phyloP scores from a whole-genome alignment of 2,113 vertebrate species.

The Nannospalax galili region DNA sequence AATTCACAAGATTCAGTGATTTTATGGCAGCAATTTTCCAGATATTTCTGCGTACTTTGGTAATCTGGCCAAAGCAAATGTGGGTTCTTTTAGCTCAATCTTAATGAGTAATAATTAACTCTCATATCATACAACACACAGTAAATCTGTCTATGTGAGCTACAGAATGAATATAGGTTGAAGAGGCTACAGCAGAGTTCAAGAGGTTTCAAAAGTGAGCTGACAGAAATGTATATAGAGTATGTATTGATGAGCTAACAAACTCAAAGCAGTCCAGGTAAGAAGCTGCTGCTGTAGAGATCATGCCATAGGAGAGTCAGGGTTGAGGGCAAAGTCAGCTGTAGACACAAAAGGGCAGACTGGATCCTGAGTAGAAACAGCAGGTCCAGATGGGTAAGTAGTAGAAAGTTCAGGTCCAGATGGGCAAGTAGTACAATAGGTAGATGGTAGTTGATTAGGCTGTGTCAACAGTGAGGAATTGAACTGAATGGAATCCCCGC shows the following conservation, averaged over 20 bases:
- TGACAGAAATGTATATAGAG: not conserved
- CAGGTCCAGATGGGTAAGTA: too few relatives aligned
- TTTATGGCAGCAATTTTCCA: not conserved
- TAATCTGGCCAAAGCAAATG: not conserved
- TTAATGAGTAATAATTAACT: not conserved
- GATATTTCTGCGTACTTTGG: not conserved
- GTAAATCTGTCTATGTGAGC: not conserved
- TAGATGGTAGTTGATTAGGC: not conserved
- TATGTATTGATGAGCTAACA: not conserved
- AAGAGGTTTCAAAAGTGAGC: not conserved
- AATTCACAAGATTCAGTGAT: not conserved
- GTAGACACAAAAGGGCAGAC: not conserved
- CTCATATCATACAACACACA: not conserved
- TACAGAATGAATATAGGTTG: not conserved
- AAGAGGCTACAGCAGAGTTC: not conserved
- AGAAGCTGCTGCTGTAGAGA: not conserved
- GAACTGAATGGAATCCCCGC: not conserved
- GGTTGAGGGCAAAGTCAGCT: too few relatives aligned
- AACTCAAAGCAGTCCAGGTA: too few relatives aligned
- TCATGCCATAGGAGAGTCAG: not conserved
- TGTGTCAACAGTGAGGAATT: not conserved
- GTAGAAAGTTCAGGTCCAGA: too few relatives aligned
- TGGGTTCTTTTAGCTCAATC: not conserved
- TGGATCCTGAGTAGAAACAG: not conserved
- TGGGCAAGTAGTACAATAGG: not conserved